Conservation (phyloP, 2,888 invertebrate genomes). For the Drosophila fungiperda region DNA sequence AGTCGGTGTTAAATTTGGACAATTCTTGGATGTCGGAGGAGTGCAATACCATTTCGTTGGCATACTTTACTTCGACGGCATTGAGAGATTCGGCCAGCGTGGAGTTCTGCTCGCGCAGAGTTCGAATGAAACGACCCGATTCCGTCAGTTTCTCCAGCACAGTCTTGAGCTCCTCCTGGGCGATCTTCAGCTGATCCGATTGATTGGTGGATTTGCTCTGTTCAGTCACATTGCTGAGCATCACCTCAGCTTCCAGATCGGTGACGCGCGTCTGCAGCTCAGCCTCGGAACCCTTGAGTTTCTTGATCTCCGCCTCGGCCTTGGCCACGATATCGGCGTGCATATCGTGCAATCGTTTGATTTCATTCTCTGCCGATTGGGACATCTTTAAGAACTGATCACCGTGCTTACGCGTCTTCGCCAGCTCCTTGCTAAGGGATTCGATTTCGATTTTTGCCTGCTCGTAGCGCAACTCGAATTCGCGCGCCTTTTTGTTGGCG, state of each 20-base stretch:
- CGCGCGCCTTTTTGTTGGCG: constrained; percentile 89
- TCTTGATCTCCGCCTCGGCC: constrained; percentile 87
- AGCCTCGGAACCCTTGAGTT: constrained; percentile 83
- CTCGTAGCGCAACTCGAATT: constrained; percentile 88
- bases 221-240: constrained; percentile 88
- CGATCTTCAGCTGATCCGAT: constrained; percentile 86
- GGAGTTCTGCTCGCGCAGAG: constrained; percentile 88
- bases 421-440: constrained; percentile 90
- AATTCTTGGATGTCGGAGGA: constrained; percentile 90
- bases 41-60: constrained; percentile 92
- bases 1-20: constrained; percentile 89
- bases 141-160: constrained; percentile 87
- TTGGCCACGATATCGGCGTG: constrained; percentile 87
- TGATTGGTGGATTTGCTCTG: constrained; percentile 80
- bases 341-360: constrained; percentile 88
- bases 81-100: constrained; percentile 88
- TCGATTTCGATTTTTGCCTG: constrained; percentile 89
- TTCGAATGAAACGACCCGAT: constrained; percentile 88
- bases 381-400: constrained; percentile 95
- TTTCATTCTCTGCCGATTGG: constrained; percentile 92
- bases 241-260: constrained; percentile 89
- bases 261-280: constrained; percentile 88
- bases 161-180: constrained; percentile 88
- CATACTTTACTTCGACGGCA: constrained; percentile 91
- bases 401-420: constrained; percentile 90